A percentile compares a stretch with the other conserved stretches of the same genome.
phyloP scores from a whole-genome alignment of 2,888 invertebrate genomes.

The Aspidiotus rigidus region DNA sequence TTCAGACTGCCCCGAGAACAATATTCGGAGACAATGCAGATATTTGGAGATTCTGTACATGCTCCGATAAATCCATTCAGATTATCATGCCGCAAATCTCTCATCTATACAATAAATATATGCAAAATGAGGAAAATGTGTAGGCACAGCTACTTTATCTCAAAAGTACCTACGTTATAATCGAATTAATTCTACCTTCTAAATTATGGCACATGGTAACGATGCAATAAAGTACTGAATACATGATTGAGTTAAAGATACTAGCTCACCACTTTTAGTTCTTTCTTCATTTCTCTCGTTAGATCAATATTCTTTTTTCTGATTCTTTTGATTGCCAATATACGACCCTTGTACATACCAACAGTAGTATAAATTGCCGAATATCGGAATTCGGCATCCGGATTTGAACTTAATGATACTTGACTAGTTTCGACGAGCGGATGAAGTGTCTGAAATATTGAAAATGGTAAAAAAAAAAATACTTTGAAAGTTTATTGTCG shows the following conservation, averaged over 20 bases:
- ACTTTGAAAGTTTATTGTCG: neutral
- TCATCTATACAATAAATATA: constrained; percentile 66
- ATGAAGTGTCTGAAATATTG: constrained; percentile 42
- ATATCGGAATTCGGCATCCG: constrained; percentile 80
- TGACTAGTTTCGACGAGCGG: constrained; percentile 69
- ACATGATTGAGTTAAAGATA: neutral
- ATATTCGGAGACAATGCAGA: constrained; percentile 80
- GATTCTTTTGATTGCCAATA: constrained; percentile 78
- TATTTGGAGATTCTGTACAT: constrained; percentile 80
- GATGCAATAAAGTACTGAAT: neutral
- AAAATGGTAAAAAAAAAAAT: neutral
- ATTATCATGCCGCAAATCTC: constrained; percentile 83
- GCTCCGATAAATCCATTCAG: constrained; percentile 86
- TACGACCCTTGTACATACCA: constrained; percentile 75
- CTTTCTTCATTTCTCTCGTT: constrained; percentile 81
- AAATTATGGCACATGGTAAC: neutral
- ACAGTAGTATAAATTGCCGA: constrained; percentile 84
- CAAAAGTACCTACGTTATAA: neutral
- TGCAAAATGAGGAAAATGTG: neutral
- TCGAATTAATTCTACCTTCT: neutral
- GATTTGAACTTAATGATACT: constrained; percentile 84
- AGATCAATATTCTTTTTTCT: constrained; percentile 79
- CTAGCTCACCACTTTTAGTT: constrained; percentile 65
- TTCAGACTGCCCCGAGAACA: constrained; percentile 83
- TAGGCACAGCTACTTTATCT: neutral